phyloP scores from a whole-genome alignment of 1,140 invertebrate species.

The Platyura marginata region DNA sequence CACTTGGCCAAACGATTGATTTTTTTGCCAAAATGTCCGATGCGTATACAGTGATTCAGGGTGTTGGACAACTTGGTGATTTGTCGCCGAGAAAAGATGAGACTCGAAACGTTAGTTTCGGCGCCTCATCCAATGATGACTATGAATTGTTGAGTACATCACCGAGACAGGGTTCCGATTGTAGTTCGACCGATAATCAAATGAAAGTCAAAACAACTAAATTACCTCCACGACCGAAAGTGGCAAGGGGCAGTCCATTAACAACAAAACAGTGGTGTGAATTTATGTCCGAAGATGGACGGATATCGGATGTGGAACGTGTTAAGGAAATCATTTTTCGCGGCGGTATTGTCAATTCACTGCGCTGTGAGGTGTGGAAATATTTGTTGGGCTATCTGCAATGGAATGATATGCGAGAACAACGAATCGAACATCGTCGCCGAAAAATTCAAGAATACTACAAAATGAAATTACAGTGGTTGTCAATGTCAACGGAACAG shows the following conservation, averaged over 20 bases:
- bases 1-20: slow-evolving; percentile 1
- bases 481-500: slow-evolving; percentile 69
- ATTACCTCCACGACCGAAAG: not conserved
- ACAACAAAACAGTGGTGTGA: slow-evolving; percentile 58
- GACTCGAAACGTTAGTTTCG: no score
- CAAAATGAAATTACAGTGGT: slow-evolving; percentile 94
- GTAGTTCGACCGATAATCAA: not conserved
- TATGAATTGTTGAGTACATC: slow-evolving; percentile 43
- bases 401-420: slow-evolving; percentile 58
- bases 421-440: slow-evolving; percentile 48
- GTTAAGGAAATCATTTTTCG: slow-evolving; percentile 72
- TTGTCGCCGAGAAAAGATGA: not conserved
- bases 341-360: slow-evolving; percentile 53
- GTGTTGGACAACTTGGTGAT: not conserved
- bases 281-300: slow-evolving; percentile 56
- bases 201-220: not conserved
- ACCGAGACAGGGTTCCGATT: not conserved
- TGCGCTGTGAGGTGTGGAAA: slow-evolving; percentile 86
- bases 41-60: not conserved
- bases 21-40: slow-evolving; percentile 4
- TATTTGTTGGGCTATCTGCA: slow-evolving; percentile 79
- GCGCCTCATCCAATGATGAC: slow-evolving; percentile 27
- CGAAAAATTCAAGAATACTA: slow-evolving; percentile 76
- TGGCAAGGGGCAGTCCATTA: slow-evolving; percentile 32
- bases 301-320: slow-evolving; percentile 43